Base-by-base conservation (phyloP, 2,888 invertebrate genomes). In the Caenorhabditis uteleia region DNA sequence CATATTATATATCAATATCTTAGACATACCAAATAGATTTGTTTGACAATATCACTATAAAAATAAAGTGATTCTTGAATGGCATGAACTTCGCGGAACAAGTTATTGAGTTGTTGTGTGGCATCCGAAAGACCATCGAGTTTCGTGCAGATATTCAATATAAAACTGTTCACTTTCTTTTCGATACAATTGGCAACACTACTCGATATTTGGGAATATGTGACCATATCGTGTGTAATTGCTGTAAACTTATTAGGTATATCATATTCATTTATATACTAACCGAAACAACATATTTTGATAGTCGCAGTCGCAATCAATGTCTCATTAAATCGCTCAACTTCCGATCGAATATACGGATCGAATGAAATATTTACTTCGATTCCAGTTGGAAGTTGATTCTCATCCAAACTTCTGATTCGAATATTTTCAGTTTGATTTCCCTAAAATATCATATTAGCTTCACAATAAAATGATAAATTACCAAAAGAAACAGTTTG, bases 341-440 rank as follows among this genome's bases (percentile, higher is more conserved):
- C 27, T 43, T 58, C 57, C 1, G 58, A 54, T n/a, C 64, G 38
- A 16, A 64, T 64, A 33, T 36, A 64, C 4, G 64, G 64, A 50
- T 64, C 64, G 29, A 64, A 55, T 7, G 64, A 64, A 16, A 54
- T 57, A 36, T 64, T 64, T n/a, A 33, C 39, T 18, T 45, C 54
- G 16, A 64, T 45, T 14, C 54, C 43, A 1, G 14, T 12, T 14
- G 64, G 64, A 5, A 64, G 38, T 14, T 40, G 18, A 23, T 57
- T 40, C 4, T 45, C 40, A 33, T 58, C 54, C 36, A 45, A 46
- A 23, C 50, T 26, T 1, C 49, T 48, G 26, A 64, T 54, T 16
- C 64, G 54, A 21, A 64, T 54, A 40, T 64, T 64, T 46, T 64
- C 64, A 2, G 58, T 64, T 45, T 64, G 58, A 38, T 50, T 43